A percentile compares a stretch with the other conserved stretches of the same genome.
These are phyloP conservation scores for Forbesichthys agassizii DNA, from an alignment of 2,113 vertebrate genomes.

Conservation along the genomic window DNA sequence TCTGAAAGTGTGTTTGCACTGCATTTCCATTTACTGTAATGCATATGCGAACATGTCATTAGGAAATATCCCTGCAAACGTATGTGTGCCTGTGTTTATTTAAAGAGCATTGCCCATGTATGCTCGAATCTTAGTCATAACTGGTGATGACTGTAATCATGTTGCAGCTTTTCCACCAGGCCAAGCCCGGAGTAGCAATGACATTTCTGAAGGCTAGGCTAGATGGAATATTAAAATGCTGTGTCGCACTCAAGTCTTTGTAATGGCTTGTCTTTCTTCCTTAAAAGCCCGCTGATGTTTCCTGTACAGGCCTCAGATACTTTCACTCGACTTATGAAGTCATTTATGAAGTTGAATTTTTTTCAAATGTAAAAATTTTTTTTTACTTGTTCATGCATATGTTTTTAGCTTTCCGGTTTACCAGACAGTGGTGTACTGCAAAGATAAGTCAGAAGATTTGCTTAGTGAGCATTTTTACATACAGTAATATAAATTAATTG, in stretches of 20 bases:
- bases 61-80: slow-evolving; percentile 8
- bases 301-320: slow-evolving; percentile 33
- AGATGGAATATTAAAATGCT: slow-evolving; percentile 63
- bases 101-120: slow-evolving; percentile 22
- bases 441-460: no score
- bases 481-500: no score
- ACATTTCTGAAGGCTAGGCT: slow-evolving; percentile 55
- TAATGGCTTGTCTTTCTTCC: slow-evolving; percentile 64
- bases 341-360: not conserved
- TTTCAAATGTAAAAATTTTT: not conserved
- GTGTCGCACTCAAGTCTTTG: slow-evolving; percentile 55
- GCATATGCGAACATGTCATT: slow-evolving; percentile 14
- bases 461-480: no score
- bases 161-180: slow-evolving; percentile 44
- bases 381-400: slow-evolving; percentile 35
- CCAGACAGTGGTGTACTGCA: no score
- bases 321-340: slow-evolving; percentile 41
- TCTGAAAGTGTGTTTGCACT: not conserved
- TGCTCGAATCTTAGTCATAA: slow-evolving; percentile 37
- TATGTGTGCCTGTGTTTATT: slow-evolving; percentile 17
- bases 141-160: slow-evolving; percentile 67
- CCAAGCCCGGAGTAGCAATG: slow-evolving; percentile 45
- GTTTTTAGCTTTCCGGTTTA: not conserved
- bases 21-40: slow-evolving; percentile 2
- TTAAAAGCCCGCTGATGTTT: slow-evolving; percentile 66